These are phyloP conservation scores for Cariama cristata DNA, from an alignment of 2,113 vertebrate genomes.

Conservation along the genomic window DNA sequence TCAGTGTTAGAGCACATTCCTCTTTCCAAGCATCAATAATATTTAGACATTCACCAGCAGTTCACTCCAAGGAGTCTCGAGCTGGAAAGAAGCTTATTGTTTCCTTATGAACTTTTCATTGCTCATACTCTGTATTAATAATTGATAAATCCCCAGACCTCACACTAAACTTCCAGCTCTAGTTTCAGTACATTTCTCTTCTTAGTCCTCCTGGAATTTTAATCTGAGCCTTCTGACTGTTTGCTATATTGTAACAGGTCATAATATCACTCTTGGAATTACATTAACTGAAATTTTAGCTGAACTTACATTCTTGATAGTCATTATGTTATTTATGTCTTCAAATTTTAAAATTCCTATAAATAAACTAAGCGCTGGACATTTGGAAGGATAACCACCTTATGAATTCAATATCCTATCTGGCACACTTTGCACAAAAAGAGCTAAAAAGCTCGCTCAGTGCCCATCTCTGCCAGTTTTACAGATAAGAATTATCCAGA, in stretches of 20 bases:
- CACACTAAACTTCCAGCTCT: background rate
- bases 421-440: background rate
- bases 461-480: background rate
- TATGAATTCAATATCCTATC: background rate
- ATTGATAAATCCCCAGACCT: background rate
- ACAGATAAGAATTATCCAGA: background rate
- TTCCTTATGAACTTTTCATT: constrained; percentile 12
- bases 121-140: background rate
- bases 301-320: background rate
- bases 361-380: background rate
- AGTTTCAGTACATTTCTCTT: background rate
- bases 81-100: background rate
- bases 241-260: background rate
- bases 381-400: background rate
- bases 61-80: background rate
- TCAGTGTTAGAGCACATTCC: background rate
- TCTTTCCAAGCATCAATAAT: background rate
- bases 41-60: background rate
- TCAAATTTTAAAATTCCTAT: background rate
- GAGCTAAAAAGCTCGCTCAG: background rate
- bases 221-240: background rate
- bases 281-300: background rate
- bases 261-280: background rate
- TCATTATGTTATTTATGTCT: background rate
- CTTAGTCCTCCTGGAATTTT: background rate